phyloP scores from a whole-genome alignment of 37 sponge, comb jelly and placozoan genomes.

The Cliona cf. orientalis region DNA sequence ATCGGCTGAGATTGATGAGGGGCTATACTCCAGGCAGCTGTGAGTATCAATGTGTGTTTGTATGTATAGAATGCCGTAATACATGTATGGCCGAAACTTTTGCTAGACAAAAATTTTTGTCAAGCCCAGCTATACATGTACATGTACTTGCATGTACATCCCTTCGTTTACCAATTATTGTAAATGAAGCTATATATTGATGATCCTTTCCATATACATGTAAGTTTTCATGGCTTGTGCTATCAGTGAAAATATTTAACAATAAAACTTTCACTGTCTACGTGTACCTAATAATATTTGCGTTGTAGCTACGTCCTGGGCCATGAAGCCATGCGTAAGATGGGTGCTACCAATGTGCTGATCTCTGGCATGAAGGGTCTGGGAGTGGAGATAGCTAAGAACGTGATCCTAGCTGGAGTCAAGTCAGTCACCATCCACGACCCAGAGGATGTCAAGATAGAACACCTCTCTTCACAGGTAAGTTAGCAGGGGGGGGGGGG shows the following conservation, averaged over 20 bases:
- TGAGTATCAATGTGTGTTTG: constrained; percentile 50
- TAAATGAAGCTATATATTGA: neutral
- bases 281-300: too few relatives aligned
- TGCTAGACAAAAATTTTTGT: too few relatives aligned
- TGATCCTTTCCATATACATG: neutral
- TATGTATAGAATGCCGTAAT: neutral
- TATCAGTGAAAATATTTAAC: too few relatives aligned
- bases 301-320: constrained; percentile 89
- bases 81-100: too few relatives aligned
- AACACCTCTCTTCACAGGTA: constrained; percentile 96
- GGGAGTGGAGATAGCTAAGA: constrained; percentile 97
- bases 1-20: constrained; percentile 86
- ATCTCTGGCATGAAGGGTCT: constrained; percentile 97
- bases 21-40: constrained; percentile 96
- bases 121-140: too few relatives aligned
- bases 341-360: constrained; percentile 87
- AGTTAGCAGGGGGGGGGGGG: too few relatives aligned
- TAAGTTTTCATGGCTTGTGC: too few relatives aligned
- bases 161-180: too few relatives aligned
- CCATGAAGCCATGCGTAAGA: constrained; percentile 96
- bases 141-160: too few relatives aligned
- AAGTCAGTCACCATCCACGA: constrained; percentile 93
- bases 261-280: too few relatives aligned
- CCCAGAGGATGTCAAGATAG: constrained; percentile 52
- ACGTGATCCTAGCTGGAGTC: constrained; percentile 93